A percentile compares a stretch with the other conserved stretches of the same genome.
These are phyloP conservation scores for Pseudonaja textilis DNA, from an alignment of 2,113 vertebrate genomes.

Conservation along the genomic window DNA sequence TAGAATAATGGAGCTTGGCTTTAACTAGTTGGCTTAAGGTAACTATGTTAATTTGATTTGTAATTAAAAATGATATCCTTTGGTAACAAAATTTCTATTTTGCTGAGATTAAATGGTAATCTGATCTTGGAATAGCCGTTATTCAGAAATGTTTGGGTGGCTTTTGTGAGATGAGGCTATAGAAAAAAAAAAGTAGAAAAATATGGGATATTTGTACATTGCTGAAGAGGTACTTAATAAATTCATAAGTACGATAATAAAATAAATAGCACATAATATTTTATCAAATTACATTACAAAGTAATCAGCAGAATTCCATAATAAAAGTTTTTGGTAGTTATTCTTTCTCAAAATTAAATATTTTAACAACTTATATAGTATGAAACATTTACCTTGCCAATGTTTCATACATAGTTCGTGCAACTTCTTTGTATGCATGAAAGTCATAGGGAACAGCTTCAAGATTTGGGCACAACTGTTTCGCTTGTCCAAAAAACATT, in stretches of 20 bases:
- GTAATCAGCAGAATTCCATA: not conserved
- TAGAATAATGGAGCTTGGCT: not conserved
- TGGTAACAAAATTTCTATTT: not conserved
- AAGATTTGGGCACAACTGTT: constrained; percentile 87
- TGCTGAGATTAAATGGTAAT: not conserved
- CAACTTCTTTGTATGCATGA: constrained; percentile 91
- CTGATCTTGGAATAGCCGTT: not conserved
- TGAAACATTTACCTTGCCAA: constrained; percentile 81
- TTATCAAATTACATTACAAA: not conserved
- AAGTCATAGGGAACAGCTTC: constrained; percentile 93
- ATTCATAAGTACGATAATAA: not conserved
- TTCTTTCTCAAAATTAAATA: not conserved
- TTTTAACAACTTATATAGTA: not conserved
- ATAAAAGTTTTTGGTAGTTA: not conserved
- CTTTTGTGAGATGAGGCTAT: not conserved
- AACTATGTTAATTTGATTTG: not conserved
- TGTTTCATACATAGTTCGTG: constrained; percentile 87
- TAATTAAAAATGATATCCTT: not conserved
- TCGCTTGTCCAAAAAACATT: constrained; percentile 97
- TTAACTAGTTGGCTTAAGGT: not conserved
- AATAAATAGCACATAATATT: not conserved
- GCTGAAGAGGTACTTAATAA: not conserved
- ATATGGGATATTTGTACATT: not conserved
- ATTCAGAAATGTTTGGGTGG: not conserved
- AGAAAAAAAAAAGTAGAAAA: not conserved